Base-by-base conservation (phyloP, 2,888 invertebrate genomes). In the Ophion slaviceki region DNA sequence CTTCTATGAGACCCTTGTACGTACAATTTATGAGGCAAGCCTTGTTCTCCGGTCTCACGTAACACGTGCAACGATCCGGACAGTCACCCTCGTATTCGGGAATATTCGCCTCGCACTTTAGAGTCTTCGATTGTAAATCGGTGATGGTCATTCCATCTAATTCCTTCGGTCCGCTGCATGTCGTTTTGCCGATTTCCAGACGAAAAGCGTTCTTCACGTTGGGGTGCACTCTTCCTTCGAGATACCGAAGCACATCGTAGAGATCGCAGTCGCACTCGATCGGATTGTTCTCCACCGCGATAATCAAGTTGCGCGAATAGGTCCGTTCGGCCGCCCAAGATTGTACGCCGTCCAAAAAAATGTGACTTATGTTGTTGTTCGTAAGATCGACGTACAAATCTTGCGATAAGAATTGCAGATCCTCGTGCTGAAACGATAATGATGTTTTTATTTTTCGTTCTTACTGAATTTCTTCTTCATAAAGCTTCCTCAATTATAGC, bases 231-330 rank as follows among this genome's bases (percentile, higher is more conserved):
- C 93, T 91, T 0, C 94, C 94, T 45, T 95, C 94, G 7, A 95
- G 88, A 87, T 95, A 96, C 62, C 94, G 94, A 0, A 95, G 92
- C 70, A 96, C 95, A 82, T 95, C 92, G 85, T 95, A 94, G 1
- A 95, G 88, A 0, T 92, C 80, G 90, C 97, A 97, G 90, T 96
- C 95, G 89, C 97, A 97, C 5, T 92, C 87, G 8, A 97, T 89
- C 0, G 96, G 96, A 93, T 97, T 97, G 47, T 95, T 91, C 14
- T 94, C 95, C 0, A 96, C 90, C 28, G 93, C 91, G 62, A 96
- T 92, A 0, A 88, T 88, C 0, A 95, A 92, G 47, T 92, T 89
- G 0, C 89, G 90, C 24, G 86, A 14, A 14, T 68, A 68, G 0
- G 90, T 89, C 70, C 90, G 90, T n/a, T 77, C 81, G 2, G 77